Percentiles rank a stretch among this genome's conserved stretches.
Conservation (phyloP, 2,113 vertebrate species). For the Scolopax mira region DNA sequence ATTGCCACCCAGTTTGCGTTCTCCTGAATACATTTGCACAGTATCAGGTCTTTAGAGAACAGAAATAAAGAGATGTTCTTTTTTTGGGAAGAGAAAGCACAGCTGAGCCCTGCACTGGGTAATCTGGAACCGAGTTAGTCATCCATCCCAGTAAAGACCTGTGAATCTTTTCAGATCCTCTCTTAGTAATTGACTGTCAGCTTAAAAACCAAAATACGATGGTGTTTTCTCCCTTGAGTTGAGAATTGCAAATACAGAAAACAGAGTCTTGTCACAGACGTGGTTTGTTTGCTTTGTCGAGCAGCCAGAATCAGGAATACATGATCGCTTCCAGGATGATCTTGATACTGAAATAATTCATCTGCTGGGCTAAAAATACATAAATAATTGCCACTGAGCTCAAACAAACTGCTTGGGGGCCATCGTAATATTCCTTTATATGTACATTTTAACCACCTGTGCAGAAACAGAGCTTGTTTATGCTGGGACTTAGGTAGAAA, state of each 20-base stretch:
- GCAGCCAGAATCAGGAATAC: neutral
- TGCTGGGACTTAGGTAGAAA: neutral
- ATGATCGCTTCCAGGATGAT: neutral
- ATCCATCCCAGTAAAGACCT: neutral
- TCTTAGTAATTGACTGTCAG: neutral
- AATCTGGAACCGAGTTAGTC: neutral
- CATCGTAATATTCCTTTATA: neutral
- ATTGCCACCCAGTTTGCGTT: neutral
- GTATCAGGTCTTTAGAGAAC: neutral
- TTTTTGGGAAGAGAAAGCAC: neutral
- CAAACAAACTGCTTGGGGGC: neutral
- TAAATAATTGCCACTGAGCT: neutral
- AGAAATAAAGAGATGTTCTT: neutral
- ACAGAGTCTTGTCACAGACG: neutral
- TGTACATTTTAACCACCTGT: neutral
- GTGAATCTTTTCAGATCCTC: neutral
- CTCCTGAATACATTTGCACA: neutral
- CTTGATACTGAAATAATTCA: conserved; percentile 19
- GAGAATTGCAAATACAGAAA: neutral
- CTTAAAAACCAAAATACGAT: neutral
- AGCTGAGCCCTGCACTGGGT: neutral
- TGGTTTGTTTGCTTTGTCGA: neutral
- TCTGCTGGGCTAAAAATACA: neutral
- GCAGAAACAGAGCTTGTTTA: neutral
- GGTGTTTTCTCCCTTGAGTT: neutral